Evolutionary conservation across 2,113 vertebrate genomes (phyloP).

Genomic region (Psittacus erithacus): DNA sequence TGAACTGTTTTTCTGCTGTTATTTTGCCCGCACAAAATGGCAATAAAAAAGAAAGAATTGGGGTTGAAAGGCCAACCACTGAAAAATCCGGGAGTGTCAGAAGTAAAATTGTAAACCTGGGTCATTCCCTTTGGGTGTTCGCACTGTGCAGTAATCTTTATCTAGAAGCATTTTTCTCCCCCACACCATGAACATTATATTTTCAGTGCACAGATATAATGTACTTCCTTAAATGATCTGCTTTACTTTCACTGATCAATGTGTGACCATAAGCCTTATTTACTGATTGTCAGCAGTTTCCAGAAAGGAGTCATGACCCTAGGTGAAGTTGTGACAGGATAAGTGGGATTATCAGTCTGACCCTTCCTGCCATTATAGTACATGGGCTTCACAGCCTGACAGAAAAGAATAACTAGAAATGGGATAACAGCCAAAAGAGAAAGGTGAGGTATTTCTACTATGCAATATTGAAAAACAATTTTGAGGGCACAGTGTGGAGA

Average conservation of each 20-base stretch:
- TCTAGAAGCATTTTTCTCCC: neutral
- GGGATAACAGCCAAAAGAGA: neutral
- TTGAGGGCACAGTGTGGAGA: neutral
- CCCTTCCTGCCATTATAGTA: neutral
- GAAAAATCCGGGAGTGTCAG: neutral
- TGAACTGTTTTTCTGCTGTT: neutral
- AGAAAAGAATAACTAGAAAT: neutral
- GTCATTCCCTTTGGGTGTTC: neutral
- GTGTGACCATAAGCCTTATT: neutral
- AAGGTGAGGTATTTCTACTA: neutral
- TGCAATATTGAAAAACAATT: neutral
- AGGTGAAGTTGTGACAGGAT: neutral
- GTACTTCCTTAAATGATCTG: neutral
- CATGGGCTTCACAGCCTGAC: neutral
- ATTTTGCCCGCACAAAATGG: neutral
- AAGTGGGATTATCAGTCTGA: neutral
- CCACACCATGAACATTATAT: neutral
- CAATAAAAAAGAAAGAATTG: neutral
- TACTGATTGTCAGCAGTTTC: neutral
- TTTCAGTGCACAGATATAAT: neutral
- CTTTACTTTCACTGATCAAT: neutral
- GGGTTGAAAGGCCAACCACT: neutral
- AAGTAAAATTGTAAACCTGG: neutral
- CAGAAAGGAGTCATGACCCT: neutral
- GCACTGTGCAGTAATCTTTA: neutral